Base-by-base conservation (phyloP, 2,113 vertebrate genomes). In the Lagenorhynchus albirostris region DNA sequence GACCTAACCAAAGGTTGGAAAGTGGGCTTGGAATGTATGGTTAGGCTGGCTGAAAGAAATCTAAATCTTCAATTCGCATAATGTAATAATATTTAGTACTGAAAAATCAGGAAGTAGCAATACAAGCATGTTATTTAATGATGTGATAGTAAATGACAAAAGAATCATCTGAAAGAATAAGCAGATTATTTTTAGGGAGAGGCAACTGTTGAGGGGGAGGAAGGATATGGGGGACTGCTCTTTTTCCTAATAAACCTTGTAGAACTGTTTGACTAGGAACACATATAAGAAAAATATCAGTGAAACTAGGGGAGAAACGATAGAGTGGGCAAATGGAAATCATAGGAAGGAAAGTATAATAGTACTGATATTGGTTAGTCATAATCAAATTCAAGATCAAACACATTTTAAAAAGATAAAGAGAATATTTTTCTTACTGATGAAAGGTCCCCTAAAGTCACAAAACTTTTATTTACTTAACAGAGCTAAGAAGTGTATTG, bases 321-420 rank as follows among this genome's bases (percentile, higher is more conserved):
- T 29, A 63, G 2, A n/a, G 12, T 74, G 13, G 58, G 25, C 44
- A 88, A 81, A 81, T 92, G 71, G 41, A 96, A 90, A 89, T 62
- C 62, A 44, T 53, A 83, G 21, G 71, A 79, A 79, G 36, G 79
- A 79, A 76, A 29, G n/a, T 55, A 25, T 77, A 60, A 33, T 88
- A 79, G 5, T 84, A 60, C 20, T 83, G 68, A 58, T 92, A 63
- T 36, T 79, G 76, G 58, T 47, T 76, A 83, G 23, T 73, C 31
- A 11, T 90, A 79, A 85, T 93, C 29, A 90, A 53, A 90, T 80
- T 96, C n/a, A 85, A 85, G 86, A 65, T 96, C 29, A 63, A 91
- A 84, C 70, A 83, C n/a, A 77, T 79, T 96, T 89, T 53, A 84
- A 79, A 93, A 84, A 55, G 21, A 23, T 44, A 73, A 77, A 85